phyloP scores from a whole-genome alignment of 2,113 vertebrate genomes.

The Formicarius rufipectus region DNA sequence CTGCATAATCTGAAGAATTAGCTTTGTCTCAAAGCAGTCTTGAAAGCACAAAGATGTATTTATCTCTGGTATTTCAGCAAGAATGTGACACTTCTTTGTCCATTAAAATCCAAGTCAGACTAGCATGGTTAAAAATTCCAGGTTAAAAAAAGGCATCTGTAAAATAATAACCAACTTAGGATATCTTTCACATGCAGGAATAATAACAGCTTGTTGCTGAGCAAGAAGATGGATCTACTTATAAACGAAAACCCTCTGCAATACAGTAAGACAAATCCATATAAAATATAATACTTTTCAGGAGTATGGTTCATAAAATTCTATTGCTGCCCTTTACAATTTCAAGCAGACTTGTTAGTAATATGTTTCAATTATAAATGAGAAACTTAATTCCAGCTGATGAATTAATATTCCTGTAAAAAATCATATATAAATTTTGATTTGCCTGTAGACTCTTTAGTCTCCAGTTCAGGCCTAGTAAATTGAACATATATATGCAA shows the following conservation, averaged over 20 bases:
- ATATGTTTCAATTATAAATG: conserved; percentile 25
- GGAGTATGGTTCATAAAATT: background rate
- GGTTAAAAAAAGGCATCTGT: background rate
- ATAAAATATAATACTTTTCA: background rate
- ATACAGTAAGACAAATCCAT: background rate
- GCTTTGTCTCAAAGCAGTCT: background rate
- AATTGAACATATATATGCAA: background rate
- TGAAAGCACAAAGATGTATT: background rate
- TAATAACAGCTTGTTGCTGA: background rate
- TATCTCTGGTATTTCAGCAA: background rate
- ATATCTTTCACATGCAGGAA: background rate
- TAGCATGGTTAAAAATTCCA: background rate
- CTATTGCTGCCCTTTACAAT: background rate
- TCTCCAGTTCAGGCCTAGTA: background rate
- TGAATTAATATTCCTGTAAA: conserved; percentile 32
- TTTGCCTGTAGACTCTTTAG: background rate
- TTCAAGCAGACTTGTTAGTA: background rate
- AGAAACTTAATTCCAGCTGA: background rate
- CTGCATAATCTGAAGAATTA: background rate
- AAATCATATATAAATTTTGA: conserved; percentile 8
- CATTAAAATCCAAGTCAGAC: background rate
- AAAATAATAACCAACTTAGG: background rate
- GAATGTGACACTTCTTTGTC: background rate
- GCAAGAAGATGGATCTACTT: background rate
- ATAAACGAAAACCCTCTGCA: background rate